Percentiles rank a stretch among this genome's conserved stretches.
Conservation (phyloP, 2,888 invertebrate genomes). For the Mythimna pallens region DNA sequence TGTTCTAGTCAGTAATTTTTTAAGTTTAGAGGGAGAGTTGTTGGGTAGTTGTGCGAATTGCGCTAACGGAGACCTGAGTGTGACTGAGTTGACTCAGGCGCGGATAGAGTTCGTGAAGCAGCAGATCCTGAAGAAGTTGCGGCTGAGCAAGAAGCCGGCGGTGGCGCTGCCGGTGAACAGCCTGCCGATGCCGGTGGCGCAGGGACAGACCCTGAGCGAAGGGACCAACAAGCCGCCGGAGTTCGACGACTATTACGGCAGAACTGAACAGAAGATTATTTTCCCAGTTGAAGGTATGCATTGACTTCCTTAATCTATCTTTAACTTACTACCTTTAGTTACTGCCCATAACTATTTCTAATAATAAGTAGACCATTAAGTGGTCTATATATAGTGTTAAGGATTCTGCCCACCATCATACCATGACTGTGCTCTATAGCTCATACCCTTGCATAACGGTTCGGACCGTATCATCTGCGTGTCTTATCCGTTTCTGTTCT, state of each 20-base stretch:
- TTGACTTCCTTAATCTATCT: neutral
- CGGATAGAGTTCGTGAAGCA: constrained; percentile 96
- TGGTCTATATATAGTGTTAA: too few species aligned
- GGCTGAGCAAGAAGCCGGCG: constrained; percentile 94
- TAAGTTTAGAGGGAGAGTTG: constrained; percentile 78
- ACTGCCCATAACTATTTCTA: neutral
- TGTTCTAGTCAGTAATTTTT: constrained; percentile 79
- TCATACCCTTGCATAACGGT: too few species aligned
- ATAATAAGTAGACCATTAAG: neutral
- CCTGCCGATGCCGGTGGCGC: constrained; percentile 94
- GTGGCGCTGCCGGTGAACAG: constrained; percentile 91
- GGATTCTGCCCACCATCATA: too few species aligned
- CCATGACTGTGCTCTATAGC: too few species aligned
- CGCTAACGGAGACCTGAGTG: constrained; percentile 84
- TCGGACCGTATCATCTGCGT: too few species aligned
- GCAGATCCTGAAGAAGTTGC: constrained; percentile 95
- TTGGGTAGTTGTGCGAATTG: constrained; percentile 83
- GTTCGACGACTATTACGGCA: constrained; percentile 95
- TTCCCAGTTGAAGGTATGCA: constrained; percentile 94
- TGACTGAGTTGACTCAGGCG: constrained; percentile 92
- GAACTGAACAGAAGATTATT: constrained; percentile 95
- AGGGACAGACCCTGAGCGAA: constrained; percentile 92
- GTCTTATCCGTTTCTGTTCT: too few species aligned
- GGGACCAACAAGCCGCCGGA: constrained; percentile 90
- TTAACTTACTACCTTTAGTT: neutral